Percentiles rank a stretch among this genome's conserved stretches.
phyloP scores from a whole-genome alignment of 2,113 vertebrate genomes.

The Falcunculus frontatus region DNA sequence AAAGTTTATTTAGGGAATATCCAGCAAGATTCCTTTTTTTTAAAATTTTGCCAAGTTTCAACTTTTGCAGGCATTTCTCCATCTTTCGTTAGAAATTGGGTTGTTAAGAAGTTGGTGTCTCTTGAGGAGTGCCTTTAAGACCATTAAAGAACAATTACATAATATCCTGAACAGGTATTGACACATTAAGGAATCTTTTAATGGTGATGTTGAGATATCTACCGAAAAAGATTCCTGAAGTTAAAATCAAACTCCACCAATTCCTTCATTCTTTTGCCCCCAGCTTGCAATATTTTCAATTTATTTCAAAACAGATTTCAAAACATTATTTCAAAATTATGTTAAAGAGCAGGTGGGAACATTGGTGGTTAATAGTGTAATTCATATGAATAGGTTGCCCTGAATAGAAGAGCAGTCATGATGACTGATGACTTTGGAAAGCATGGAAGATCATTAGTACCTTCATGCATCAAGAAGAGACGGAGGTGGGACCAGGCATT shows the following conservation, averaged over 20 bases:
- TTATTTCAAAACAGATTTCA: slow-evolving; percentile 11
- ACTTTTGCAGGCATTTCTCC: not conserved
- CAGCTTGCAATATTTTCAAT: not conserved
- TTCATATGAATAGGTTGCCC: not conserved
- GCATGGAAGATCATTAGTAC: not conserved
- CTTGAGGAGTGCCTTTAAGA: not conserved
- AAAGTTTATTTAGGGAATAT: not conserved
- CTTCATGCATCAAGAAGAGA: not conserved
- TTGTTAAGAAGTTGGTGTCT: not conserved
- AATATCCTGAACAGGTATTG: not conserved
- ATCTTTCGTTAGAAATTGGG: not conserved
- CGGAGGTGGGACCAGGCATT: not conserved
- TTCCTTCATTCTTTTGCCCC: not conserved
- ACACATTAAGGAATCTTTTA: not conserved
- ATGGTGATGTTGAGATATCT: not conserved
- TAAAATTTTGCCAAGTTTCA: not conserved
- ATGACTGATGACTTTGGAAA: not conserved
- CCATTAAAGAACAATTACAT: not conserved
- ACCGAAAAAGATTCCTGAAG: not conserved
- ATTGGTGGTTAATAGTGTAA: not conserved
- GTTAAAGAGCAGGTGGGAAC: not conserved
- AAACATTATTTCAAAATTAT: not conserved
- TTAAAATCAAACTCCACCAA: not conserved
- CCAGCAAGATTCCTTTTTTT: not conserved
- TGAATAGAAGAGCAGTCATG: not conserved